Evolutionary conservation across 1,140 invertebrate genomes (phyloP).

Genomic region (Rhyacophila brunnea): DNA sequence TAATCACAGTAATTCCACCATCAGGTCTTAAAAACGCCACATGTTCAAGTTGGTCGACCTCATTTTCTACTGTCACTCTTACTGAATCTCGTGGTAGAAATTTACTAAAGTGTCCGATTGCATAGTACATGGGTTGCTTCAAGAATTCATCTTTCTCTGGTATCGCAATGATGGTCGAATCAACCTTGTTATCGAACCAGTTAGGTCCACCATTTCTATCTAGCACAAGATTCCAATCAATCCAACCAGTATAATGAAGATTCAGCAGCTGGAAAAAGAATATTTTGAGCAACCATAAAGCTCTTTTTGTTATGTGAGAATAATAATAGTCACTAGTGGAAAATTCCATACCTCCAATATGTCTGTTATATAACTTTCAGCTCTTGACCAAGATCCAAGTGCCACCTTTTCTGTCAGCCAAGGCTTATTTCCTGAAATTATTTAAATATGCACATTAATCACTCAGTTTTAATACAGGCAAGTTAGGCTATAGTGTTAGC

Average conservation of each 20-base stretch:
- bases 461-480: too few species aligned
- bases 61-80: constrained; percentile 43
- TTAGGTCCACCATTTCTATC: constrained; percentile 79
- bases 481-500: too few species aligned
- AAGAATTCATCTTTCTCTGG: constrained; percentile 68
- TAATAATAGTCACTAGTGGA: too few species aligned
- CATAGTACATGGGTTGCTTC: constrained; percentile 89
- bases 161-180: constrained; percentile 77
- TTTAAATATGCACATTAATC: neutral
- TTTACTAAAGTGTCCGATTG: constrained; percentile 83
- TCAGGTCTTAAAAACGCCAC: constrained; percentile 49
- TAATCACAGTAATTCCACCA: constrained; percentile 55
- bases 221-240: constrained; percentile 88
- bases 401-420: constrained; percentile 43
- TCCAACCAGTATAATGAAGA: constrained; percentile 72
- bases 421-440: constrained; percentile 50
- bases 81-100: constrained; percentile 67
- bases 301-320: too few species aligned
- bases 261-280: constrained; percentile 62
- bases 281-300: too few species aligned
- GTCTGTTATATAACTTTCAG: constrained; percentile 63
- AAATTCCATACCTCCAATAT: constrained; percentile 60
- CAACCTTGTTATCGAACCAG: constrained; percentile 74
- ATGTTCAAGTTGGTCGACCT: constrained; percentile 40
- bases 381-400: constrained; percentile 71